phyloP scores from a whole-genome alignment of 2,888 invertebrate species.

The Aspidiotus rigidus region DNA sequence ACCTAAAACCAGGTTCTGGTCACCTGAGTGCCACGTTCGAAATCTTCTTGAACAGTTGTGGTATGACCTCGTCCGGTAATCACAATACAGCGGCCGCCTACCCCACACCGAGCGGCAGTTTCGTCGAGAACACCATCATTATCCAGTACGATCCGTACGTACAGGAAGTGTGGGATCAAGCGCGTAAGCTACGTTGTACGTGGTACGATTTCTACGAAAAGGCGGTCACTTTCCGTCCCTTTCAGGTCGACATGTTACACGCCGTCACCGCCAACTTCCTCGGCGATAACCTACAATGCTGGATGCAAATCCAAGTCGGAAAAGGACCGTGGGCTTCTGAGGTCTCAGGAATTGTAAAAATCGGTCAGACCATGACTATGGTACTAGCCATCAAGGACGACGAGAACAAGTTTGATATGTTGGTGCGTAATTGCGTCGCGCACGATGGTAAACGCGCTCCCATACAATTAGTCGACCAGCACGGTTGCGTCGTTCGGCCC shows the following conservation, averaged over 20 bases:
- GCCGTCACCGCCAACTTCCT: conserved; percentile 92
- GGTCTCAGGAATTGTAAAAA: conserved; percentile 89
- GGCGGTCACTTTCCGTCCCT: conserved; percentile 86
- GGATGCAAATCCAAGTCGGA: conserved; percentile 96
- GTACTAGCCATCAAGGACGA: conserved; percentile 90
- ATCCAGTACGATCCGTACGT: conserved; percentile 92
- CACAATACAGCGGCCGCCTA: conserved; percentile 73
- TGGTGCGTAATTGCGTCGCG: conserved; percentile 87
- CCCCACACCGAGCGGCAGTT: conserved; percentile 83
- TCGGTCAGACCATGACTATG: conserved; percentile 95
- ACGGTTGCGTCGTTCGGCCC: conserved; percentile 84
- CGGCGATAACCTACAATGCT: conserved; percentile 89
- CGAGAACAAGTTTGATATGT: conserved; percentile 91
- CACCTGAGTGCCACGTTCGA: conserved; percentile 86
- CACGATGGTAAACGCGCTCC: conserved; percentile 90
- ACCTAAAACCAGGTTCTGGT: conserved; percentile 81
- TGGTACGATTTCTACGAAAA: conserved; percentile 96
- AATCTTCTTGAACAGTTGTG: conserved; percentile 85
- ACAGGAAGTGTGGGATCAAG: conserved; percentile 89
- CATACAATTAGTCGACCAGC: conserved; percentile 85
- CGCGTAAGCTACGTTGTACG: conserved; percentile 80
- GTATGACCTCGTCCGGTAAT: conserved; percentile 87
- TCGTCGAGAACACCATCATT: conserved; percentile 89
- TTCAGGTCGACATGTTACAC: conserved; percentile 92
- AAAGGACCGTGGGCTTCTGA: conserved; percentile 97